Percentiles rank a stretch among this genome's conserved stretches.
Evolutionary conservation across 2,113 vertebrate species (phyloP).

Genomic region (Actenoides lindsayi): DNA sequence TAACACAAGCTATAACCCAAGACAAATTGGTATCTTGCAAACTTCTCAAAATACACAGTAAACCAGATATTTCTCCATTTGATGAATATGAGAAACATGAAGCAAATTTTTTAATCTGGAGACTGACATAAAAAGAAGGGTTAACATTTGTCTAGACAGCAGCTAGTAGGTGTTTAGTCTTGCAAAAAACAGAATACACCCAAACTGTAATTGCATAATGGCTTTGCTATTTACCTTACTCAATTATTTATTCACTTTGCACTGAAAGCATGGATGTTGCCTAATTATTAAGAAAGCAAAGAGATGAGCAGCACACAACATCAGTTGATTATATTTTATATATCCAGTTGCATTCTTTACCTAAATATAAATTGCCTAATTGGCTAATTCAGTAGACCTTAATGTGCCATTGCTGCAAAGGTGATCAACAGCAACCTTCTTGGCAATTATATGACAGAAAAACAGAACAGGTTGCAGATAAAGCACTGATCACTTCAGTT

Average conservation of each 20-base stretch:
- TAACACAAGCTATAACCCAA: not conserved
- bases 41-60: not conserved
- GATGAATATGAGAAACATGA: not conserved
- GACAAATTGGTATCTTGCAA: not conserved
- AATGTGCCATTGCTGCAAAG: conserved; percentile 20
- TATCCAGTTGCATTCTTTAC: conserved; percentile 24
- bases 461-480: not conserved
- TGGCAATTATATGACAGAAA: not conserved
- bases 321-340: conserved; percentile 26
- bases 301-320: conserved; percentile 1
- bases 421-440: conserved; percentile 39
- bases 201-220: not conserved
- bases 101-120: not conserved
- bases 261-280: not conserved
- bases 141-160: not conserved
- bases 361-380: conserved; percentile 42
- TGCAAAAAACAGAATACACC: not conserved
- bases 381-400: conserved; percentile 13
- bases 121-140: not conserved
- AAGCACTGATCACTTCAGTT: conserved; percentile 8
- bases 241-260: conserved; percentile 27
- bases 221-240: not conserved
- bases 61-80: not conserved
- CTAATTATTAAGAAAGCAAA: conserved; percentile 27
- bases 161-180: not conserved